Base-by-base conservation (phyloP, 2,113 vertebrate genomes). In the Syngnathus scovelli region DNA sequence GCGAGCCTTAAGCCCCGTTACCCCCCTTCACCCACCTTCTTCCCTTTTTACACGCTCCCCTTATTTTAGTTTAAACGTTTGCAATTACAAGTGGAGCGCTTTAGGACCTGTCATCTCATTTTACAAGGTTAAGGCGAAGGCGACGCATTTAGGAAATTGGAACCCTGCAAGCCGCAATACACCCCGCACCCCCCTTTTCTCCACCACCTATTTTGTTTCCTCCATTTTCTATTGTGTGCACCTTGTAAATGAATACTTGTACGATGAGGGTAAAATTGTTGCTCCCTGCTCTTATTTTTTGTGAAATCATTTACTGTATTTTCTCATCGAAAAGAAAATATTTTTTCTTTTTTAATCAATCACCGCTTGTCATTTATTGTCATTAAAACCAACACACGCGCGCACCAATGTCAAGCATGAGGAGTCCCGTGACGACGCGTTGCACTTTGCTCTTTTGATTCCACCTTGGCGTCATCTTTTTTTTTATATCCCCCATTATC, bases 121-220 rank as follows among this genome's bases (percentile, higher is more conserved):
- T 86, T 89, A 88, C 79, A 88, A 87, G 85, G 81, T 85, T 86
- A 86, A 78, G 81, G 84, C 77, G 83, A 88, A 89, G 78, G 86
- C 80, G 80, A 87, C 69, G 81, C 78, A 81, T 81, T 44, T 86
- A 82, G 82, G 82, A 83, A 87, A 87, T 84, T 60, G 68, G 79
- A 87, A 72, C 85, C 74, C 70, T 10, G 48, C 59, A 6, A 74
- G 54, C 12, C 51, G 68, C 6, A 73, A 36, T 51, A 36, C 39
- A 41, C 23, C 64, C 66, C 62, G 2, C 44, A 71, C 67, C 69
- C 72, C 71, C 63, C 68, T 78, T 62, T 16, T 21, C 76, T 71
- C 66, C 73, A 75, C 79, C 84, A 33, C 5, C n/a, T 85, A 72
- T 78, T 70, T 33, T 70, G 41, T 61, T 61, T 27, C 37, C n/a